Conservation (phyloP, 2,797 vertebrate species). For the Chelonia mydas region DNA sequence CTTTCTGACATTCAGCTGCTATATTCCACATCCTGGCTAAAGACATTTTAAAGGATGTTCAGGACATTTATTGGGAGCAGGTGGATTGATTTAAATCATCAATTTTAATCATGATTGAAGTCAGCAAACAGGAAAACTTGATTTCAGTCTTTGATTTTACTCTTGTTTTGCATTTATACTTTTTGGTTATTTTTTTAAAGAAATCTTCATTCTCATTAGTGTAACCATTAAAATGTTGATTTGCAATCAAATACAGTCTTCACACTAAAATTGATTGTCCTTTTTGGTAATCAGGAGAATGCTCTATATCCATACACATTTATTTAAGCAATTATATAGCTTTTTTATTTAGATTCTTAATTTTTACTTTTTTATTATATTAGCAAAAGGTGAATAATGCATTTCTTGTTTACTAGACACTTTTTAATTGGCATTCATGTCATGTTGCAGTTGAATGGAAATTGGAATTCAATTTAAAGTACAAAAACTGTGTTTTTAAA, state of each 20-base stretch:
- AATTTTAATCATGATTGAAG: neutral
- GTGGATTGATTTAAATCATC: neutral
- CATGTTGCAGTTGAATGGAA: neutral
- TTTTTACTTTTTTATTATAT: neutral
- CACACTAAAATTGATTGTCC: neutral
- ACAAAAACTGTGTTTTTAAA: neutral
- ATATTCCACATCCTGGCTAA: constrained; percentile 54
- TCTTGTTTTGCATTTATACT: neutral
- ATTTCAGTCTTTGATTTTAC: neutral
- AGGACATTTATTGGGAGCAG: constrained; percentile 68
- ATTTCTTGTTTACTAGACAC: neutral
- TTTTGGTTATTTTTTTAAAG: neutral
- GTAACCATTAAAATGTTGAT: neutral
- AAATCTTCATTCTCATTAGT: neutral
- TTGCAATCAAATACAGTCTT: neutral
- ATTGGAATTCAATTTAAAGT: neutral
- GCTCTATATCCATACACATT: neutral
- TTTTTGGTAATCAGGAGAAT: neutral
- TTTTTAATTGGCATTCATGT: neutral
- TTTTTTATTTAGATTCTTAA: neutral
- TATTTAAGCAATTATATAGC: neutral
- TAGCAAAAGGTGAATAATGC: neutral
- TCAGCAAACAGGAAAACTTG: neutral
- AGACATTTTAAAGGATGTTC: constrained; percentile 66
- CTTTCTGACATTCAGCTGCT: constrained; percentile 72